These are phyloP conservation scores for Heterodera filipjevi DNA, from an alignment of 2,888 invertebrate genomes.

Conservation along the genomic window DNA sequence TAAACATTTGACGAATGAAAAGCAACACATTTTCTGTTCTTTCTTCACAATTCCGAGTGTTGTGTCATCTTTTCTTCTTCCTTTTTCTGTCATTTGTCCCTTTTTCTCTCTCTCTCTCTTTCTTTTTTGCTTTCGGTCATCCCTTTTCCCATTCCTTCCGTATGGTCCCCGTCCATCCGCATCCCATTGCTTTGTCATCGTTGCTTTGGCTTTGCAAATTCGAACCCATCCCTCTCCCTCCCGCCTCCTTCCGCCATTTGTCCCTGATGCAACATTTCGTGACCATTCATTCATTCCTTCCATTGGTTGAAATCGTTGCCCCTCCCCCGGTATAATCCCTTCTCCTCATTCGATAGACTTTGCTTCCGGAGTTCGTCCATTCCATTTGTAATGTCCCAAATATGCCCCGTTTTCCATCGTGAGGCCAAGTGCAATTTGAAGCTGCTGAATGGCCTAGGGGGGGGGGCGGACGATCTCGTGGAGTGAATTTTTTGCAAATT, in stretches of 20 bases:
- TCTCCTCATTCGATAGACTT: neutral
- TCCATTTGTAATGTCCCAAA: neutral
- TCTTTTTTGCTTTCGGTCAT: no score
- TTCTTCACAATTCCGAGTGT: no score
- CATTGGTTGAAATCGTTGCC: neutral
- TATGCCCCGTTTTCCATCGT: neutral
- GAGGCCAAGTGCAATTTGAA: conserved; percentile 5
- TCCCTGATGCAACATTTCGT: neutral
- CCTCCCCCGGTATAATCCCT: neutral
- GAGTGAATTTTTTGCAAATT: no score
- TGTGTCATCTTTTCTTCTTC: no score
- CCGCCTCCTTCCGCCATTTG: neutral
- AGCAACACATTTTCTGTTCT: neutral
- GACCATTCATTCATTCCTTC: no score
- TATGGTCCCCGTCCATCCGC: no score
- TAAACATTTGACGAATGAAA: no score
- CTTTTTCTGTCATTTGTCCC: no score
- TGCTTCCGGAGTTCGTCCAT: neutral
- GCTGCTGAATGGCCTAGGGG: neutral
- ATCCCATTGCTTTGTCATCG: no score
- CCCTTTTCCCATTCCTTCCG: no score
- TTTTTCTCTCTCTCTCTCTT: no score
- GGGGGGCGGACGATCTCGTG: neutral
- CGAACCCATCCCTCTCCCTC: neutral
- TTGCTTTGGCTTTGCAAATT: no score